Base-by-base conservation (phyloP, 2,888 invertebrate genomes). In the Chrysodeixis includens region DNA sequence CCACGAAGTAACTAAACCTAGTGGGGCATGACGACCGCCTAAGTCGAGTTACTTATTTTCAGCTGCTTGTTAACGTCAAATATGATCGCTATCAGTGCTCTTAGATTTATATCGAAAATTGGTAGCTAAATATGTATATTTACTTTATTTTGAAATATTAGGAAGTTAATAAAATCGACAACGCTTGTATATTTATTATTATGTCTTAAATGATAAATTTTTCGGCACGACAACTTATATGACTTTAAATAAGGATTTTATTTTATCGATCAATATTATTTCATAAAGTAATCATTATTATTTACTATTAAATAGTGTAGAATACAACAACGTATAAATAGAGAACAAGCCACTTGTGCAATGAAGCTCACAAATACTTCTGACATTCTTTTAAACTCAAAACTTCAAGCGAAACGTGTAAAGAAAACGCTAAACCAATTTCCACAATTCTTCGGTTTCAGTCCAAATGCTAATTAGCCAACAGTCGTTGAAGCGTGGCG, bases 391-490 rank as follows among this genome's bases (percentile, higher is more conserved):
- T 40, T 40, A n/a, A 40, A 40, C n/a, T n/a, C 10, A n/a, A 35
- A 35, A 14, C 35, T 71, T 52, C 44, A 18, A 56, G 14, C 26
- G 53, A 56, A 52, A 40, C 40, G n/a, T n/a, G n/a, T n/a, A 40
- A 40, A 40, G 40, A 40, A 40, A n/a, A 69, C 70, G 61, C 55
- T 61, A 32, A 51, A 52, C 20, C 55, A 67, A 67, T 49, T 12
- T 30, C 46, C 67, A 57, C 32, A 46, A 63, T 58, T 71, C 63
- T 65, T 67, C 51, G 63, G 62, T 69, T 78, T 75, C 66, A 66
- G 64, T 63, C 53, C 62, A 65, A 74, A 82, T 76, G 74, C 61
- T 78, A 81, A 81, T 83, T 76, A 76, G 62, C 61, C 62, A 78
- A 76, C 52, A 64, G 53, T 30, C 64, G 61, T 6, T 67, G 68